Evolutionary conservation across 2,888 invertebrate genomes (phyloP).

Genomic region (Melinopterus prodromus): DNA sequence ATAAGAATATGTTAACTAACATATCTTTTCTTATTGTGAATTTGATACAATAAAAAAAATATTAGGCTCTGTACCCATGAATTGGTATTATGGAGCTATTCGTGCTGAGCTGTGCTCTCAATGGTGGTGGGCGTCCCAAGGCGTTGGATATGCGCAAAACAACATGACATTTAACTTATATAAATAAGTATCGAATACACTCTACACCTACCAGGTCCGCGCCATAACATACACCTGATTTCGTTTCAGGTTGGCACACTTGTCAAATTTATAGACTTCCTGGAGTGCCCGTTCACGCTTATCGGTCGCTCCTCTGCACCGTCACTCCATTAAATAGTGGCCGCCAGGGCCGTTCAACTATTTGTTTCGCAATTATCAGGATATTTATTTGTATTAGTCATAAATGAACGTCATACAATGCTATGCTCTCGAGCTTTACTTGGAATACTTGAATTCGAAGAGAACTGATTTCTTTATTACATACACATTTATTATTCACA

Average conservation of each 20-base stretch:
- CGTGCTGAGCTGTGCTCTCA: background rate
- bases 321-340: background rate
- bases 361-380: background rate
- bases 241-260: conserved; percentile 37
- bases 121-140: conserved; percentile 43
- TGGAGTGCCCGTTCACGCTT: conserved; percentile 29
- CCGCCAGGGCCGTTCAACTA: background rate
- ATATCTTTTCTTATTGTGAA: too few species aligned
- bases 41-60: too few species aligned
- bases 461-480: too few species aligned
- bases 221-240: conserved; percentile 45
- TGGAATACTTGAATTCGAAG: too few species aligned
- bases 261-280: conserved; percentile 38
- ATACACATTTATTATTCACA: too few species aligned
- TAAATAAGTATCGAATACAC: conserved; percentile 51
- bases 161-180: conserved; percentile 58
- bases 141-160: conserved; percentile 59
- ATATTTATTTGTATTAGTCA: background rate
- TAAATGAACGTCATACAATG: background rate
- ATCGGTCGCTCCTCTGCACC: conserved; percentile 16
- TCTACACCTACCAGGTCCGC: conserved; percentile 50
- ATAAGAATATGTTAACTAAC: too few species aligned
- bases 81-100: background rate
- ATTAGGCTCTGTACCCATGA: too few species aligned
- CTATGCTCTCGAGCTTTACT: too few species aligned